Percentiles rank a stretch among this genome's conserved stretches.
These are phyloP conservation scores for Paguma larvata DNA, from an alignment of 2,797 vertebrate genomes.

Conservation along the genomic window DNA sequence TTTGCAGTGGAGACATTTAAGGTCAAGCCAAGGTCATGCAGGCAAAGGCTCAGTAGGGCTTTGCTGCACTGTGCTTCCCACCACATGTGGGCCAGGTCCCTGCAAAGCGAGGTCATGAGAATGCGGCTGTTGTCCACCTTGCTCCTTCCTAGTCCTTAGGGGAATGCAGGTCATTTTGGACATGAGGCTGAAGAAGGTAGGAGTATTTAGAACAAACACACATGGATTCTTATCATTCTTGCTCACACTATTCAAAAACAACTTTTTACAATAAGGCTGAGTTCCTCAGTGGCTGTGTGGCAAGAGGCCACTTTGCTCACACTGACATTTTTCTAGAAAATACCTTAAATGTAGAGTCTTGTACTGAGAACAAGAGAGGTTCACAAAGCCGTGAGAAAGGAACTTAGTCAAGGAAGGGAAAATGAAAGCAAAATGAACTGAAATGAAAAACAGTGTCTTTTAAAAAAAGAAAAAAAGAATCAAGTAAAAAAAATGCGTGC, in stretches of 20 bases:
- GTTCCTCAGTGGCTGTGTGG: background rate
- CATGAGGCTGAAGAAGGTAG: background rate
- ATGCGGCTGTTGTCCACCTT: background rate
- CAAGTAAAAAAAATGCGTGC: background rate
- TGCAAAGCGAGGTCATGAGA: slow-evolving; percentile 47
- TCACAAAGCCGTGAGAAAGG: background rate
- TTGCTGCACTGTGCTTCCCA: background rate
- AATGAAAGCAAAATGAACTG: slow-evolving; percentile 52
- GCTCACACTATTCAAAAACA: background rate
- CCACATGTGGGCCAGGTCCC: background rate
- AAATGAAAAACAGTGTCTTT: slow-evolving; percentile 34
- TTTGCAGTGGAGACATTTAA: background rate
- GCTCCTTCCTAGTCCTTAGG: background rate
- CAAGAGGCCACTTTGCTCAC: background rate
- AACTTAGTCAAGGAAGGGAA: background rate
- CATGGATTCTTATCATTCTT: background rate
- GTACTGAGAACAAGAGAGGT: background rate
- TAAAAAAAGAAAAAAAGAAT: background rate
- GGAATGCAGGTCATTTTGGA: background rate
- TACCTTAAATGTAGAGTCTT: background rate
- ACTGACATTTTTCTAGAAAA: slow-evolving; percentile 49
- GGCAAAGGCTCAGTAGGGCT: background rate
- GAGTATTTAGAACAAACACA: background rate
- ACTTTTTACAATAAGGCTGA: slow-evolving; percentile 23
- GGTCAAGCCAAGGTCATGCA: background rate